Conservation (phyloP, 2,888 invertebrate species). For the Adelphocoris suturalis region DNA sequence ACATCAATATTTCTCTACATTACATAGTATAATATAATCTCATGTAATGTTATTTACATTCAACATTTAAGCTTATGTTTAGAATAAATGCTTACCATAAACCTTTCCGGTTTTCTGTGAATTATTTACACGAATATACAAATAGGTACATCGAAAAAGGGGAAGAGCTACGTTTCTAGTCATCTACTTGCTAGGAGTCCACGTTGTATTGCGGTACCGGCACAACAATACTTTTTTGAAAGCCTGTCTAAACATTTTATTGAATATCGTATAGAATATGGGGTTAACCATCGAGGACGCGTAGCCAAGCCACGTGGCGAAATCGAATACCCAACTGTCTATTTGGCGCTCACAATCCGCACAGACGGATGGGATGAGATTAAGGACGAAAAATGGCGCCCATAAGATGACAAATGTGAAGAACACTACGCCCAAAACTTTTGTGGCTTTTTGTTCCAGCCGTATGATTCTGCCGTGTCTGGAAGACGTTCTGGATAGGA, state of each 20-base stretch:
- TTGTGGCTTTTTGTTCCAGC: slow-evolving; percentile 96
- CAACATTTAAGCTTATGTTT: slow-evolving; percentile 73
- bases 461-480: slow-evolving; percentile 91
- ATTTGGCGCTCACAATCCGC: slow-evolving; percentile 88
- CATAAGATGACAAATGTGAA: slow-evolving; percentile 96
- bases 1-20: slow-evolving; percentile 51
- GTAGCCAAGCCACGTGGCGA: slow-evolving; percentile 95
- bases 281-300: slow-evolving; percentile 97
- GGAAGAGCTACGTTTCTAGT: slow-evolving; percentile 49
- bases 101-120: slow-evolving; percentile 70
- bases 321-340: slow-evolving; percentile 89
- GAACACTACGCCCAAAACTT: slow-evolving; percentile 95
- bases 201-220: slow-evolving; percentile 80
- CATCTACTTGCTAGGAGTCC: slow-evolving; percentile 74
- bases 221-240: slow-evolving; percentile 92
- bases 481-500: slow-evolving; percentile 82
- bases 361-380: slow-evolving; percentile 91
- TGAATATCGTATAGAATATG: slow-evolving; percentile 97
- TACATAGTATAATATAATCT: slow-evolving; percentile 34
- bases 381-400: slow-evolving; percentile 97
- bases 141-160: slow-evolving; percentile 55
- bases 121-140: slow-evolving; percentile 69
- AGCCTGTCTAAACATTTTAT: slow-evolving; percentile 94
- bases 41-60: slow-evolving; percentile 64
- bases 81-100: slow-evolving; percentile 75